Percentiles rank a stretch among this genome's conserved stretches.
phyloP scores from a whole-genome alignment of 1,140 invertebrate genomes.

The Caerostris extrusa region DNA sequence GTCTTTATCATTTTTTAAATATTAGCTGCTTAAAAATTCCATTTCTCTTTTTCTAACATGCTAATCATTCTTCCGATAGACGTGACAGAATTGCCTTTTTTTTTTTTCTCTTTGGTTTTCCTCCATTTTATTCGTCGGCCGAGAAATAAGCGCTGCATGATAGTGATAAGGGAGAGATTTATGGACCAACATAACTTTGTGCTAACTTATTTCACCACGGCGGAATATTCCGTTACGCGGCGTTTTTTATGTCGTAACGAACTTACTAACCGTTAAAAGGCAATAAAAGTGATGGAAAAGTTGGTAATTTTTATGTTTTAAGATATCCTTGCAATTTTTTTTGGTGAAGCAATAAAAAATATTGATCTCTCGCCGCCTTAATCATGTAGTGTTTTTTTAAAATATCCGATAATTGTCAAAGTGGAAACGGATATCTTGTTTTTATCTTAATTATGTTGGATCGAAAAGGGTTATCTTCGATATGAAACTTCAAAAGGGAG shows the following conservation, averaged over 20 bases:
- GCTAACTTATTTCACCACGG: neutral
- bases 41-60: no score
- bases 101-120: neutral
- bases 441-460: no score
- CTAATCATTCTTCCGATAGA: neutral
- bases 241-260: neutral
- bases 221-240: neutral
- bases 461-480: no score
- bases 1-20: neutral
- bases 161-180: neutral
- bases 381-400: no score
- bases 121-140: neutral
- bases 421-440: no score
- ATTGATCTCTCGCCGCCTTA: no score
- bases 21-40: neutral
- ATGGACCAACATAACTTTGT: neutral
- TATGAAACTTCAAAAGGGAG: no score
- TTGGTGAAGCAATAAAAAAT: no score
- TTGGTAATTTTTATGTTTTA: neutral
- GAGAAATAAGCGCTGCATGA: neutral
- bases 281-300: neutral
- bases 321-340: no score
- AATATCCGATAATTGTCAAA: no score
- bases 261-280: neutral
- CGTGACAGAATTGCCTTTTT: neutral